Conservation (phyloP, 2,113 vertebrate genomes). For the Brienomyrus brachyistius region DNA sequence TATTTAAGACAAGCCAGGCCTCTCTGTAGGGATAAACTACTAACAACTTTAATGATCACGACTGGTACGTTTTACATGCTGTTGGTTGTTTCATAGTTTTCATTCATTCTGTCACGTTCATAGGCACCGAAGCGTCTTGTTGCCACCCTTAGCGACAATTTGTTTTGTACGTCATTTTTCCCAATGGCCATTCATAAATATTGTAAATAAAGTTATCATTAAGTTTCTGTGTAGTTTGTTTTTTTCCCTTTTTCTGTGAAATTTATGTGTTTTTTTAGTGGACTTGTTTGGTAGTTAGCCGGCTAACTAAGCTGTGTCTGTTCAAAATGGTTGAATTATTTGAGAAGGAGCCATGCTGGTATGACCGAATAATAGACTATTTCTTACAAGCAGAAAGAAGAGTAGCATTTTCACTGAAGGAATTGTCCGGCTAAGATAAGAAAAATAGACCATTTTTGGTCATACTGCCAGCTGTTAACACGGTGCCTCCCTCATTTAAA, state of each 20-base stretch:
- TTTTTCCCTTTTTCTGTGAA: neutral
- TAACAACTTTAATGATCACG: neutral
- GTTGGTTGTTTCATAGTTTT: neutral
- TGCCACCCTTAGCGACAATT: neutral
- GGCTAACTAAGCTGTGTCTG: neutral
- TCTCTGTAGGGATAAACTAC: neutral
- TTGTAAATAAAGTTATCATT: neutral
- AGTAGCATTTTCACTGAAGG: neutral
- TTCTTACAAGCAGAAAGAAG: neutral
- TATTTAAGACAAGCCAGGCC: neutral
- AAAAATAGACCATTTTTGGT: neutral
- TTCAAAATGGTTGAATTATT: neutral
- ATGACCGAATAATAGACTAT: neutral
- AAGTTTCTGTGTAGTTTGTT: neutral
- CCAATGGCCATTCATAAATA: neutral
- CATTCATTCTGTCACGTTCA: neutral
- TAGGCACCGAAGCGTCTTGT: neutral
- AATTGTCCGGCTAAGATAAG: neutral
- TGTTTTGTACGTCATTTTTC: neutral
- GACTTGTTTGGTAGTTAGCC: neutral
- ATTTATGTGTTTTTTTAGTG: neutral
- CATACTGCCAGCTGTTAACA: neutral
- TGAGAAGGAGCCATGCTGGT: neutral
- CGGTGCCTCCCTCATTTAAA: neutral
- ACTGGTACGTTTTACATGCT: neutral